phyloP scores from a whole-genome alignment of 2,113 vertebrate species.

The Mobula birostris region DNA sequence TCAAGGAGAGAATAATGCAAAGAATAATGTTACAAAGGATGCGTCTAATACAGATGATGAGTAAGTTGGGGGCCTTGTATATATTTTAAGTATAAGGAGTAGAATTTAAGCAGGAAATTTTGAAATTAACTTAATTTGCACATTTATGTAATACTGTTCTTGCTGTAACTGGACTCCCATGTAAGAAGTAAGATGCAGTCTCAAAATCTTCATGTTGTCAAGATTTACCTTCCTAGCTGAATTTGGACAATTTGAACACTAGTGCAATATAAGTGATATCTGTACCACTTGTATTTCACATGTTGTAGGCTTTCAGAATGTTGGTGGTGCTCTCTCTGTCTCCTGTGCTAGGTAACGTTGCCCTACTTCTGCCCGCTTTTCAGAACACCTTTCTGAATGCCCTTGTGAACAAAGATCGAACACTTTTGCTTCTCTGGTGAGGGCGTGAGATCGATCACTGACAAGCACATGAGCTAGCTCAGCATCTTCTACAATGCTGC shows the following conservation, averaged over 20 bases:
- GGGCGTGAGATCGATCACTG: no score
- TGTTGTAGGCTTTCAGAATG: not conserved
- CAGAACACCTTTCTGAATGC: no score
- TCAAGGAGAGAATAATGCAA: constrained; percentile 56
- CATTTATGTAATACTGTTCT: not conserved
- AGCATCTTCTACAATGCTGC: no score
- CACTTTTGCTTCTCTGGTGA: no score
- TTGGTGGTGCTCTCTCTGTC: not conserved
- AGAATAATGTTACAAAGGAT: constrained; percentile 45
- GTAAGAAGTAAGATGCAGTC: not conserved
- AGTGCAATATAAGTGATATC: not conserved
- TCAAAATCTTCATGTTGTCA: not conserved
- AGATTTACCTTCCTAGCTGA: not conserved
- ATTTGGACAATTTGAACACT: not conserved
- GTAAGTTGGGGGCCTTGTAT: constrained; percentile 57
- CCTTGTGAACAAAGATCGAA: no score
- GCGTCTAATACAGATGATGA: constrained; percentile 53
- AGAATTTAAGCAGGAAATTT: not conserved
- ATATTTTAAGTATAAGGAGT: not conserved
- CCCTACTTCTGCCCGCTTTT: not conserved
- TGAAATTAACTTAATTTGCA: not conserved
- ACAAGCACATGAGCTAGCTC: no score
- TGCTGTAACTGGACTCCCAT: not conserved
- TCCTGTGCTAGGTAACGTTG: not conserved
- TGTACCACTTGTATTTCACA: not conserved